phyloP scores from a whole-genome alignment of 2,113 vertebrate genomes.

The Orcinus orca region DNA sequence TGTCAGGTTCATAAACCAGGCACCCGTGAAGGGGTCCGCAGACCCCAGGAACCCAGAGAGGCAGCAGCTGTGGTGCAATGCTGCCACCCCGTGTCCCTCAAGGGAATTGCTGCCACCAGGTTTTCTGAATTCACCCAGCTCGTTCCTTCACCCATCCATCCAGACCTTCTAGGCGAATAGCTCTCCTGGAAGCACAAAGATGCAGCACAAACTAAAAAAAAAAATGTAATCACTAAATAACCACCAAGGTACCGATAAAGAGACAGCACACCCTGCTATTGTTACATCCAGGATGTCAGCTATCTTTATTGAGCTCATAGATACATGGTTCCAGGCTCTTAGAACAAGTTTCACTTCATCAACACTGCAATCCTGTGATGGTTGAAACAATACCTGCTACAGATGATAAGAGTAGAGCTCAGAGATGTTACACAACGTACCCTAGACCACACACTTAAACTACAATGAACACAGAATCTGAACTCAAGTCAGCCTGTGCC shows the following conservation, averaged over 20 bases:
- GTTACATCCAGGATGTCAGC: rapidly evolving
- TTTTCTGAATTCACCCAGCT: rapidly evolving
- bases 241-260: neutral
- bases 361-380: rapidly evolving
- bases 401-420: neutral
- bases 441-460: neutral
- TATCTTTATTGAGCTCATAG: rapidly evolving
- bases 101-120: rapidly evolving
- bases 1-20: rapidly evolving
- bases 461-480: rapidly evolving
- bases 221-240: rapidly evolving
- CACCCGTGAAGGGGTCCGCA: rapidly evolving
- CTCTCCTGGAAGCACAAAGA: neutral
- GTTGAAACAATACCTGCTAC: neutral
- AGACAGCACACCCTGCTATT: rapidly evolving
- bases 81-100: rapidly evolving
- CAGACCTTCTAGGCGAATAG: rapidly evolving
- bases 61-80: neutral
- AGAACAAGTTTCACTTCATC: neutral
- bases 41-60: too few species aligned
- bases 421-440: rapidly evolving
- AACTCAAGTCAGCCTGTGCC: neutral
- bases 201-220: rapidly evolving
- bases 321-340: rapidly evolving
- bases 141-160: rapidly evolving